Evolutionary conservation across 1,140 invertebrate genomes (phyloP), one percentile per base, ranked within the genome.

Genomic region (Subanguina moxae): DNA sequence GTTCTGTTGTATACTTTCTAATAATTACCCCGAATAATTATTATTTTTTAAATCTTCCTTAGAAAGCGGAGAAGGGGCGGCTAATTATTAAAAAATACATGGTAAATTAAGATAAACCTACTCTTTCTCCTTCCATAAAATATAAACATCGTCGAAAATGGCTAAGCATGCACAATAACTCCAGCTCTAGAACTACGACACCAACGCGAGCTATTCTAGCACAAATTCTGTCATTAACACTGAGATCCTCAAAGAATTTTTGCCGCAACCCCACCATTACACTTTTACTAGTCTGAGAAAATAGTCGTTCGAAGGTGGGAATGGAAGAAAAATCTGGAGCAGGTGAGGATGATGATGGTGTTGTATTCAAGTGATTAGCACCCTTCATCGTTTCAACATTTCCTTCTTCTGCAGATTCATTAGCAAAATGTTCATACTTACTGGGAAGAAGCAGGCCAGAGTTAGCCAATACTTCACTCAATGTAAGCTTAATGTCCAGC

Each of bases 91-190:
- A n/a, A n/a, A 45, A 45, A 45, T 11, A 52, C 48, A 52, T 52
- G 17, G 61, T 19, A 32, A 30, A 62, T 1, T 8, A 23, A 52
- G 3, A 27, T 19, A 65, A 19, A 27, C 66, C 9, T 43, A 69
- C 67, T 64, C 32, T 21, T 70, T 56, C 30, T 8, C 64, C 64
- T 42, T 32, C 32, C 67, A 69, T 69, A 48, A 69, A 69, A 27
- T 65, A 21, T 8, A 68, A 32, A 21, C 73, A 17, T 8, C 68
- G 19, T 21, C 68, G 25, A 43, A 70, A 70, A 13, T 66, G 72
- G 7, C n/a, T 56, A 27, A 71, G 25, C 71, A 70, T 70, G 25
- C 68, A 70, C 11, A 70, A 21, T 23, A 70, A 13, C 42, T 72
- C 68, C 70, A 70, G 19, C 13, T 70, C 57, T 17, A 70, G 68